Conservation (phyloP, 2,888 invertebrate species). For the Drosophila cracens region DNA sequence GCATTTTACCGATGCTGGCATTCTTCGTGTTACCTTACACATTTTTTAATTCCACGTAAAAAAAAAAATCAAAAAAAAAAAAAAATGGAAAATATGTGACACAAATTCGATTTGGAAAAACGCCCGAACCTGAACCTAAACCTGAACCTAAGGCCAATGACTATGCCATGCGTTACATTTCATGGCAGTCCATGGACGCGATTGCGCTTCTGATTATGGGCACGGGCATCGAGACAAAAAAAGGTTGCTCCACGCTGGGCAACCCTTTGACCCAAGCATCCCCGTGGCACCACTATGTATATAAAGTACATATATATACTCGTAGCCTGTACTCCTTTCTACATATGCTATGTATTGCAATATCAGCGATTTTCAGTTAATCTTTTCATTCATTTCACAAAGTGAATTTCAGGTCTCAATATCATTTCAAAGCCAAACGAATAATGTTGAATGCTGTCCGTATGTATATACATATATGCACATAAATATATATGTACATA, state of each 20-base stretch:
- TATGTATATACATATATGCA: background rate
- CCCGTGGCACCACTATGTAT: slow-evolving; percentile 4
- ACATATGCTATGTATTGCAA: slow-evolving; percentile 37
- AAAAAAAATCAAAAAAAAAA: slow-evolving; percentile 9
- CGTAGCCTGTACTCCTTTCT: slow-evolving; percentile 34
- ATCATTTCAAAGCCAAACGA: background rate
- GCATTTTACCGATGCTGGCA: slow-evolving; percentile 33
- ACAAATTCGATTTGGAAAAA: slow-evolving; percentile 64
- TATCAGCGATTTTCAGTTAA: slow-evolving; percentile 55
- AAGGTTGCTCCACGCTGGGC: slow-evolving; percentile 40
- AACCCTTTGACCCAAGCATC: slow-evolving; percentile 35
- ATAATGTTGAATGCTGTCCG: background rate
- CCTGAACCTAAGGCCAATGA: slow-evolving; percentile 45
- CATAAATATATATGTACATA: background rate
- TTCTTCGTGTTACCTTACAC: slow-evolving; percentile 26
- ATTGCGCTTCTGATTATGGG: slow-evolving; percentile 61
- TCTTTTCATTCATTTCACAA: slow-evolving; percentile 37
- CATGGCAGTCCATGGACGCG: slow-evolving; percentile 34
- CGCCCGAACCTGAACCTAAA: slow-evolving; percentile 18
- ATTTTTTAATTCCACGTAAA: slow-evolving; percentile 27
- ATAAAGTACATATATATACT: background rate
- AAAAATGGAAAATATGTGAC: slow-evolving; percentile 47
- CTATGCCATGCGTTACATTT: slow-evolving; percentile 27
- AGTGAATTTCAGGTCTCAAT: slow-evolving; percentile 22
- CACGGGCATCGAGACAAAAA: slow-evolving; percentile 38